A percentile compares a stretch with the other conserved stretches of the same genome.
Conservation (phyloP, 2,888 invertebrate genomes). For the Quadroppia sp. region DNA sequence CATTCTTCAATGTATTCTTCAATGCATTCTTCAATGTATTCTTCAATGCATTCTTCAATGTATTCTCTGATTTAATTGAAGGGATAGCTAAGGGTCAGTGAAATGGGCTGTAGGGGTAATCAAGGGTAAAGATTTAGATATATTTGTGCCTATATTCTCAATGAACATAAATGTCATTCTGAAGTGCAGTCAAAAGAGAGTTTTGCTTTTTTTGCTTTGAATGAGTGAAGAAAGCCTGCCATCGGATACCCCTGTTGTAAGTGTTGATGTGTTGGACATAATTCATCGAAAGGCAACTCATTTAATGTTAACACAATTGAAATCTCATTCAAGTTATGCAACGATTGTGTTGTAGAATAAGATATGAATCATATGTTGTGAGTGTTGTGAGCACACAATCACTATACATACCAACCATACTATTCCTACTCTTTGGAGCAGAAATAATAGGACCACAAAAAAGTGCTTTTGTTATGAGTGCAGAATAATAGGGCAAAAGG, state of each 20-base stretch:
- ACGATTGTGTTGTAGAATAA: not conserved
- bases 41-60: no score
- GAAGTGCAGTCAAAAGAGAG: no score
- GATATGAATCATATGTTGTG: conserved; percentile 35
- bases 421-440: conserved; percentile 21
- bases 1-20: no score
- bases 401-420: conserved; percentile 5
- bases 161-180: no score
- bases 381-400: not conserved
- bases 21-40: no score
- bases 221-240: no score
- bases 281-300: conserved; percentile 7
- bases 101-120: no score
- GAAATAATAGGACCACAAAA: conserved; percentile 32
- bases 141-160: no score
- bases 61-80: no score
- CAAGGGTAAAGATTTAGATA: no score
- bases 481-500: not conserved
- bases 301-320: conserved; percentile 15
- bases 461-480: conserved; percentile 20
- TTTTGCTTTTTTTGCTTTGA: no score
- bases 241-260: not conserved
- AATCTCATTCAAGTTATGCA: not conserved
- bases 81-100: no score
- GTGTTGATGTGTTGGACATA: conserved; percentile 13